phyloP scores from a whole-genome alignment of 2,888 invertebrate genomes.

The Papilio demoleus region DNA sequence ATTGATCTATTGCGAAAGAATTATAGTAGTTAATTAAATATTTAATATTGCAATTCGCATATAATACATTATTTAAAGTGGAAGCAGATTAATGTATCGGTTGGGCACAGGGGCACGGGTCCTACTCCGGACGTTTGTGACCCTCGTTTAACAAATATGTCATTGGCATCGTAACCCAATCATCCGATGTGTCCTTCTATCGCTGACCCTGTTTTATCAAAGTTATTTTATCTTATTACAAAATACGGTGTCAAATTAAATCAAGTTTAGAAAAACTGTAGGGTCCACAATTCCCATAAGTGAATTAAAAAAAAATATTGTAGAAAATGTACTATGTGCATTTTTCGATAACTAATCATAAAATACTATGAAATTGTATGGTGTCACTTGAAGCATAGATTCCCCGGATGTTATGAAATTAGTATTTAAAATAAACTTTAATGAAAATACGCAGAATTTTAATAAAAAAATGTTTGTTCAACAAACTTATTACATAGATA shows the following conservation, averaged over 20 bases:
- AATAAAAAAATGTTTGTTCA: slow-evolving; percentile 8
- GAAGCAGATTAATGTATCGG: not conserved
- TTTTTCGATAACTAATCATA: not conserved
- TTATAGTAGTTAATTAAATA: not conserved
- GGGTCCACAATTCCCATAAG: no score
- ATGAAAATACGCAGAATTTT: not conserved
- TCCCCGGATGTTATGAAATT: no score
- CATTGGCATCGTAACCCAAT: slow-evolving; percentile 10
- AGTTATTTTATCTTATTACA: not conserved
- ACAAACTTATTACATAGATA: not conserved
- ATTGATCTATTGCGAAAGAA: no score
- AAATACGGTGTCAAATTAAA: not conserved
- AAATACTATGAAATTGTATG: not conserved
- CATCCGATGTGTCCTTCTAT: slow-evolving; percentile 16
- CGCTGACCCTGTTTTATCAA: not conserved
- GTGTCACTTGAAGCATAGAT: no score
- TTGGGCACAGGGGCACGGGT: not conserved
- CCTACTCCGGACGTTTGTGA: slow-evolving; percentile 5
- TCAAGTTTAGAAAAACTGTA: no score
- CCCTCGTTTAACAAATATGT: slow-evolving; percentile 15
- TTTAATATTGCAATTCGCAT: not conserved
- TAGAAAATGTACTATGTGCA: not conserved
- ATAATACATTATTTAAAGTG: not conserved
- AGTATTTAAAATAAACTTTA: not conserved
- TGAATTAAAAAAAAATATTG: no score